Evolutionary conservation across 1,140 invertebrate genomes (phyloP).

Genomic region (Cyrtorhinus lividipennis): DNA sequence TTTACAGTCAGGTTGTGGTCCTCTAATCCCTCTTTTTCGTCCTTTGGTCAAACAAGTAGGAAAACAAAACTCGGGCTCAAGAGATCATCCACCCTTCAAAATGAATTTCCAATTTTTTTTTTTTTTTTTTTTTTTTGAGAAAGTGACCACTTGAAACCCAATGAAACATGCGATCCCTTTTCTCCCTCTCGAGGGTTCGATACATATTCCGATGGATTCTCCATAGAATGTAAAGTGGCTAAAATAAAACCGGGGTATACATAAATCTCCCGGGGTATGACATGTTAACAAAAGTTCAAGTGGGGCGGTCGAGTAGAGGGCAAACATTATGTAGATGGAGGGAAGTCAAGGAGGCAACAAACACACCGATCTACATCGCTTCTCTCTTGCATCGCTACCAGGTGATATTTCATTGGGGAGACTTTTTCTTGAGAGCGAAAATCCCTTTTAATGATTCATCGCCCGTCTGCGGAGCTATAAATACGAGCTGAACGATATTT

Average conservation of each 20-base stretch:
- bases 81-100: background rate
- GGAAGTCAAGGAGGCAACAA: background rate
- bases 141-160: constrained; percentile 4
- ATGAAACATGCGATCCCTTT: background rate
- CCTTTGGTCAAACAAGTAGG: too few species aligned
- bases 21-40: too few species aligned
- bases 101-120: background rate
- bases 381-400: background rate
- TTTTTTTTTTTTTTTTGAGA: background rate
- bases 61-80: too few species aligned
- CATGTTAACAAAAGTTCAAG: constrained; percentile 10
- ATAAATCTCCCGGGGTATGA: constrained; percentile 6
- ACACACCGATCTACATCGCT: background rate
- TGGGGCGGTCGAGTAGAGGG: constrained; percentile 1
- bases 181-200: background rate
- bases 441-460: background rate
- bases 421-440: background rate
- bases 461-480: background rate
- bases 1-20: too few species aligned
- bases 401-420: background rate
- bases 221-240: constrained; percentile 6
- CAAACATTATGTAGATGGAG: constrained; percentile 7
- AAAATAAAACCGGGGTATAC: constrained; percentile 6
- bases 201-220: background rate
- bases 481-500: background rate